Conservation (phyloP, 2,888 invertebrate species). For the Tetragonula carbonaria region DNA sequence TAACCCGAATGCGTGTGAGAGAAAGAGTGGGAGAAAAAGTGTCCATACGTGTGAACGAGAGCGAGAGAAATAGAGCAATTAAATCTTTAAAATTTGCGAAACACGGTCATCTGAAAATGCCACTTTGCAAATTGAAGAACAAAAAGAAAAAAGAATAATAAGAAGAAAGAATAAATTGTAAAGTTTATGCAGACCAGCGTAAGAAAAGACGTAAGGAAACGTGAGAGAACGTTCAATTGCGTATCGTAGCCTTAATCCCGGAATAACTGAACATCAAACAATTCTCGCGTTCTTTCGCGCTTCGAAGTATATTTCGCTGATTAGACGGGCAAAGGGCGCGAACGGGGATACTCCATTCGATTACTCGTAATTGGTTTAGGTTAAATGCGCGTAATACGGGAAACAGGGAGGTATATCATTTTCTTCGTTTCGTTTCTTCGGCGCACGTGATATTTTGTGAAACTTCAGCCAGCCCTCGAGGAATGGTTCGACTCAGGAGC, state of each 20-base stretch:
- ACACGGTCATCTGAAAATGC: slow-evolving; percentile 47
- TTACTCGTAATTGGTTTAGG: slow-evolving; percentile 33
- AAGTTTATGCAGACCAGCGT: slow-evolving; percentile 47
- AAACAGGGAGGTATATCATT: slow-evolving; percentile 39
- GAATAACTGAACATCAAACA: slow-evolving; percentile 52
- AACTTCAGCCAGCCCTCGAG: neutral
- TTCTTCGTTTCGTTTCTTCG: neutral
- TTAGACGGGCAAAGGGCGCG: slow-evolving; percentile 14
- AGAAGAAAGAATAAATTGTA: slow-evolving; percentile 4
- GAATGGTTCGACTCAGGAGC: neutral
- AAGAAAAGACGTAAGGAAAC: slow-evolving; percentile 24
- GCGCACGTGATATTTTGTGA: slow-evolving; percentile 6
- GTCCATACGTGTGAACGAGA: slow-evolving; percentile 33
- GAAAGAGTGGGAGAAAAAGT: slow-evolving; percentile 42
- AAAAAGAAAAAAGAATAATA: neutral
- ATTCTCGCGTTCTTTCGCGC: slow-evolving; percentile 60
- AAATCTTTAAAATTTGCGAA: slow-evolving; percentile 55
- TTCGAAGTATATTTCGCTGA: slow-evolving; percentile 42
- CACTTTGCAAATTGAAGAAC: slow-evolving; percentile 44
- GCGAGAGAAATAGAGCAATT: slow-evolving; percentile 33
- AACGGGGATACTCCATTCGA: slow-evolving; percentile 22
- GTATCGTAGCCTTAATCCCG: slow-evolving; percentile 54
- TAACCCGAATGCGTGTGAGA: slow-evolving; percentile 23
- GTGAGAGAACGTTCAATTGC: slow-evolving; percentile 56
- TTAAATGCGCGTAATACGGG: slow-evolving; percentile 28